Base-by-base conservation (phyloP, 2,888 invertebrate genomes). In the Artemia sinica region DNA sequence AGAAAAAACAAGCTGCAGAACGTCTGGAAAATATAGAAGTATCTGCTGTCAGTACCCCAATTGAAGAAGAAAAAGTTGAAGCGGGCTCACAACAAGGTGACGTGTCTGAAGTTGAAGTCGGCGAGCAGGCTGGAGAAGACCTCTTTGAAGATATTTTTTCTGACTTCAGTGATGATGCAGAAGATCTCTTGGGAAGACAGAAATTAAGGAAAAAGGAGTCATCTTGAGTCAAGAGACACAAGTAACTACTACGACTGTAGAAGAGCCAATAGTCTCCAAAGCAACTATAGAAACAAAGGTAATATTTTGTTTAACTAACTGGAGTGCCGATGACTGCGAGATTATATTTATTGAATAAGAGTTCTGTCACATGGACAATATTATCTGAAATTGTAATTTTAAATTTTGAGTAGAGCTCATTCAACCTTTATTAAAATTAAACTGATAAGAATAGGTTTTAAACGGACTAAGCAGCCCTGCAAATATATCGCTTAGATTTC, bases 111-210 rank as follows among this genome's bases (percentile, higher is more conserved):
- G 28, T 28, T 8, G 63, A 58, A 58, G 63, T 58, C 3, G 63
- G 63, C 9, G 63, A 58, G 63, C 63, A 58, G 28, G 63, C 28
- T 9, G 63, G 63, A 8, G 63, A 58, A 28, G 63, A 58, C 63
- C 63, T 58, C 2, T 58, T 58, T 10, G 63, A 58, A 58, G 63
- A 58, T 58, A 58, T 10, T 28, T 58, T 58, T 28, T 58, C 63
- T 10, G 63, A 58, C 63, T 58, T 58, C 63, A 58, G 63, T 58
- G 63, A 58, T 58, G 63, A 58, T 58, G 63, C 63, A 18, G 63
- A 58, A 18, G 63, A 58, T 10, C 28, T 58, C 10, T 11, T 58
- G n/a, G 63, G 28, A 58, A 58, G 28, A 58, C 63, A 10, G 63
- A 58, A 28, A 28, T 28, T 1, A 58, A 58, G 63, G 63, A 58